Evolutionary conservation across 2,113 vertebrate genomes (phyloP), one percentile per base, ranked within the genome.

Genomic region (Barnardius zonarius): DNA sequence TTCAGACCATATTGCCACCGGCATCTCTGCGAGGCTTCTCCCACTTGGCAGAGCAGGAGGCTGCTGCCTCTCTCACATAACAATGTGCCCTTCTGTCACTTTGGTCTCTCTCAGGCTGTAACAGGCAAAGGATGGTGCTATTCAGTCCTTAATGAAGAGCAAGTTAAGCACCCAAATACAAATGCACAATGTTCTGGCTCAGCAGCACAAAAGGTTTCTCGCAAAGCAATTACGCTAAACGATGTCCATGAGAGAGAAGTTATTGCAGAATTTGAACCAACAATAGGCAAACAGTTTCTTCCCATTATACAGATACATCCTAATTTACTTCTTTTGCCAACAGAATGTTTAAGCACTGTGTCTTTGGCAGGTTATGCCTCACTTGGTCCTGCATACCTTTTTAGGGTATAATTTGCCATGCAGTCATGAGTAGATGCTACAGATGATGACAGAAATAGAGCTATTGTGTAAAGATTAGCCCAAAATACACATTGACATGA

Each of bases 161-260:
- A 59, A 92, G 83, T 83, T 92, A 92, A 94, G 86, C 88, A 80
- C 86, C 15, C 12, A 92, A 80, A 91, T 73, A 87, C 66, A 93
- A 93, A 94, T 11, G 41, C 83, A 23, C 63, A 35, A 5, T 3
- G 57, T 66, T 77, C 57, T 2, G 9, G 63, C 82, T 90, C 88
- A 61, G 70, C 18, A 6, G 67, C 90, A 88, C 88, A 86, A 96
- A 92, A 83, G 83, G 63, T 69, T 88, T 86, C 86, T 80, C 41
- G 72, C 86, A 92, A 96, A 90, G 88, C 80, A 92, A 93, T 95
- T 88, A 92, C 1, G 0, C 51, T 88, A 72, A 94, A 77, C 0
- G 9, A 91, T 17, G 23, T 75, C 86, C 61, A 1, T 0, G 1
- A 77, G 85, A 93, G 89, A 77, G 28, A 85, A 85, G 83, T 86